phyloP scores from a whole-genome alignment of 2,888 invertebrate species.

The Tigriopus californicus region DNA sequence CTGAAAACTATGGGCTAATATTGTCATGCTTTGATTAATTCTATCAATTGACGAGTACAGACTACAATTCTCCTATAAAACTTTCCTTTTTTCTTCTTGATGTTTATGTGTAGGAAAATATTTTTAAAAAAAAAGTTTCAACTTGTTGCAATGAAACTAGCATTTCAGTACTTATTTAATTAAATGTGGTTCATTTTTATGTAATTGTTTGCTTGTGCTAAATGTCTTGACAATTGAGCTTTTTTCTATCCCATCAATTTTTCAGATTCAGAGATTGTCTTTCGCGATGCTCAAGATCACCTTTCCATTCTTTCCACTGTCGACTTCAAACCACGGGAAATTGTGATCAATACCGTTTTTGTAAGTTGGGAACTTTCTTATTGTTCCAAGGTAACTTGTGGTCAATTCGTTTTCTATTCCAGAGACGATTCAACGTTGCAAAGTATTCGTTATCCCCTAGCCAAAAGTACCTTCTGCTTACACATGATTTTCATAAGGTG shows the following conservation, averaged over 20 bases:
- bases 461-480: slow-evolving; percentile 56
- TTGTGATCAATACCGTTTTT: slow-evolving; percentile 69
- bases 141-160: too few relatives aligned
- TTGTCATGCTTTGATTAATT: too few relatives aligned
- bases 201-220: too few relatives aligned
- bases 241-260: slow-evolving; percentile 20
- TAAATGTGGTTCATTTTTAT: too few relatives aligned
- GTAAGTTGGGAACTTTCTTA: slow-evolving; percentile 44
- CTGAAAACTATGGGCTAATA: too few relatives aligned
- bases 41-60: too few relatives aligned
- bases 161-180: too few relatives aligned
- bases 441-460: slow-evolving; percentile 63
- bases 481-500: slow-evolving; percentile 62
- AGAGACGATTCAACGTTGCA: slow-evolving; percentile 59
- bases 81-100: too few relatives aligned
- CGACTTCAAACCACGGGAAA: slow-evolving; percentile 50
- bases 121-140: too few relatives aligned
- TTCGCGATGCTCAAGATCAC: slow-evolving; percentile 61
- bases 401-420: slow-evolving; percentile 26
- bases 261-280: slow-evolving; percentile 57
- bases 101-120: too few relatives aligned
- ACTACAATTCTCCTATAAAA: too few relatives aligned
- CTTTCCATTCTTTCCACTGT: slow-evolving; percentile 61
- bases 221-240: slow-evolving; percentile 7
- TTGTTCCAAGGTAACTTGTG: not conserved